Base-by-base conservation (phyloP, 2,888 invertebrate species). In the Andrena camellia region DNA sequence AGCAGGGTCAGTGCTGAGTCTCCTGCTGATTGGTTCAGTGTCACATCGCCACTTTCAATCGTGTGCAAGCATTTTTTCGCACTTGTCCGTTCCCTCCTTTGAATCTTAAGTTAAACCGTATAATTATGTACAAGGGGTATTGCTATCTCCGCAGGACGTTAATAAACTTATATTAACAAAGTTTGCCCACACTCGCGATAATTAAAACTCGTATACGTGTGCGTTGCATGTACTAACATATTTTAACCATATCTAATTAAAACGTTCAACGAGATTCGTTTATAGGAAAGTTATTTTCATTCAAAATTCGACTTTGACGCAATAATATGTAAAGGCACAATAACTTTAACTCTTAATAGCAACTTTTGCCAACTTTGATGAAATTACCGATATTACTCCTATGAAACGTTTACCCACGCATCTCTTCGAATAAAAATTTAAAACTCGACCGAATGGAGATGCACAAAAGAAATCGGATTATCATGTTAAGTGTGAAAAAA, bases 1-100 rank as follows among this genome's bases (percentile, higher is more conserved):
- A 57, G 10, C 35, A 29, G 23, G 33, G 7, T 66, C 66, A 62
- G 13, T 20, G 52, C 60, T 1, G n/a, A 35, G 20, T 35, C 10
- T 17, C 29, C 8, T 42, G 33, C 31, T 33, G 17, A 57, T 63
- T 81, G 35, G 67, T 35, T 69, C 64, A 23, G 10, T 42, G 35
- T 72, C 29, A n/a, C 48, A 64, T 29, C 60, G 29, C 29, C 29
- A 26, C 54, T 6, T 48, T 42, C 1, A 57, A 3, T 23, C 54
- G n/a, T 20, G 31, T 29, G 63, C 20, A 31, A 63, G 52, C 26
- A 52, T n/a, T 42, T 42, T 35, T 33, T 54, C 35, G 13, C 20
- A 33, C 2, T 13, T 23, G 2, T 20, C 42, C 23, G 23, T 62
- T 54, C 7, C 10, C 10, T 54, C 29, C 7, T 5, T 35, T 33